Conservation (phyloP, 2,797 vertebrate genomes). For the Scyliorhinus canicula region DNA sequence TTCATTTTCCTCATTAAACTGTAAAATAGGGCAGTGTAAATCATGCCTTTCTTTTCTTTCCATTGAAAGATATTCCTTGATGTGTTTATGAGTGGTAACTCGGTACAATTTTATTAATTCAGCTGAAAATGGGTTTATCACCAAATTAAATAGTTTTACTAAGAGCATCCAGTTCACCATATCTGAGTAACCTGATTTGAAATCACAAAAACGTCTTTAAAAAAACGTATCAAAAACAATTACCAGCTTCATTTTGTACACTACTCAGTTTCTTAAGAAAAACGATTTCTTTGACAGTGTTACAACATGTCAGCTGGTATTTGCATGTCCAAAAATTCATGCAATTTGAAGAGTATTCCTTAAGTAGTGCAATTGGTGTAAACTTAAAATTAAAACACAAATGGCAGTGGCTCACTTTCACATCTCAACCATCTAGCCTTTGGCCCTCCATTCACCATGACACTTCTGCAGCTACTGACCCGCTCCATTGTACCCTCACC, state of each 20-base stretch:
- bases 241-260: background rate
- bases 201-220: background rate
- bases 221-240: background rate
- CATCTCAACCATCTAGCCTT: no score
- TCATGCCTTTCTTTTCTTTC: background rate
- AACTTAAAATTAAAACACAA: background rate
- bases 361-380: background rate
- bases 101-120: background rate
- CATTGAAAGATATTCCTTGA: background rate
- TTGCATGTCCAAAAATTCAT: background rate
- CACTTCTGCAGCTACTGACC: no score
- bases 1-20: background rate
- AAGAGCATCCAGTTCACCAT: background rate
- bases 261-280: background rate
- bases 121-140: background rate
- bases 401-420: no score
- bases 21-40: background rate
- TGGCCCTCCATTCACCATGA: no score
- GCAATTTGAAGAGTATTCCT: background rate
- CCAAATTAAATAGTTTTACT: background rate
- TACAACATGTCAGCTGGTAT: background rate
- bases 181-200: background rate
- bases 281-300: background rate
- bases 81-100: background rate
- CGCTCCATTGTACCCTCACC: no score